Percentiles rank a stretch among this genome's conserved stretches.
These are phyloP conservation scores for Anadara kagoshimensis DNA, from an alignment of 1,140 invertebrate species.

Conservation along the genomic window DNA sequence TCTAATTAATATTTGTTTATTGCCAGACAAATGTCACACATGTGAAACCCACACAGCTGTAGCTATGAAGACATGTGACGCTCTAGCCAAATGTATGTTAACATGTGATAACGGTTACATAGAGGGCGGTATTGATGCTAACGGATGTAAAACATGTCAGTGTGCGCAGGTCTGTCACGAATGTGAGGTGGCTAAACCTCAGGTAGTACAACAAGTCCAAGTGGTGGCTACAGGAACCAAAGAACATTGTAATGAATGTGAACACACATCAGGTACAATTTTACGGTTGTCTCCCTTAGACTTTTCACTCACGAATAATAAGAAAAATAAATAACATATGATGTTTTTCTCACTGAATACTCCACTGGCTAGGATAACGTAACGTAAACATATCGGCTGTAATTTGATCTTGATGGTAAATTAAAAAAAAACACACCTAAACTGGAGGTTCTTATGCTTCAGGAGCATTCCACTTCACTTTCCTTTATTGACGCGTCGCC, in stretches of 20 bases:
- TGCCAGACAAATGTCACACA: background rate
- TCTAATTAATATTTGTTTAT: no score
- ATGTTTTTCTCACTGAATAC: no score
- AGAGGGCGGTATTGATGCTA: slow-evolving; percentile 13
- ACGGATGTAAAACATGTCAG: slow-evolving; percentile 27
- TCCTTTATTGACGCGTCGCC: no score
- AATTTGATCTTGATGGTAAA: no score
- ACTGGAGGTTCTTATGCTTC: no score
- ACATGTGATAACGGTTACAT: slow-evolving; percentile 35
- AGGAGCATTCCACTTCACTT: no score
- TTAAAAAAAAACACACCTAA: no score
- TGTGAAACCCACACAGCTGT: background rate
- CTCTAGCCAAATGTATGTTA: slow-evolving; percentile 29
- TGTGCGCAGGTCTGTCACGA: slow-evolving; percentile 24
- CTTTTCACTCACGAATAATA: no score
- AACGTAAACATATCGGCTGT: no score
- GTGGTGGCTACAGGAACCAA: slow-evolving; percentile 1
- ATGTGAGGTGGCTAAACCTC: slow-evolving; percentile 9
- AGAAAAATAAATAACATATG: no score
- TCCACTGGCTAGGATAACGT: no score
- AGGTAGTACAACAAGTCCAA: background rate
- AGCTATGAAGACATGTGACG: slow-evolving; percentile 19
- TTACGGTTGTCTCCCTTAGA: no score
- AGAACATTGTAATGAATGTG: slow-evolving; percentile 14
- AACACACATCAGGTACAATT: background rate